Percentiles rank a stretch among this genome's conserved stretches.
Conservation (phyloP, 64 coral and sea anemone genomes). For the Actinia equina region DNA sequence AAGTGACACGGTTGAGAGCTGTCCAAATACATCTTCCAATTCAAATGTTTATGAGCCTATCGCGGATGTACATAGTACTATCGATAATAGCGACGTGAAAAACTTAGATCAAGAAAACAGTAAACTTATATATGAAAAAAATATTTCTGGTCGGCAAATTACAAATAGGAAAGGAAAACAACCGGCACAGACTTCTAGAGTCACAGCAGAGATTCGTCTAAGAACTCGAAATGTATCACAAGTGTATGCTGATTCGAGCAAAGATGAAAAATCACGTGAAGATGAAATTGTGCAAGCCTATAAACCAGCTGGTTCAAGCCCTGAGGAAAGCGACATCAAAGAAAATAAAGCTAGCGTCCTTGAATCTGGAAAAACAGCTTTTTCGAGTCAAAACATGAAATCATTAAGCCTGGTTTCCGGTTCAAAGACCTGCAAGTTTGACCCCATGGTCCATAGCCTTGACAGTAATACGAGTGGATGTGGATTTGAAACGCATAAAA, state of each 20-base stretch:
- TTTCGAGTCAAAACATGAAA: background rate
- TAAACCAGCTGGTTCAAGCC: background rate
- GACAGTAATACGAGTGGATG: background rate
- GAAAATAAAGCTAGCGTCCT: constrained; percentile 4
- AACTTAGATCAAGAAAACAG: background rate
- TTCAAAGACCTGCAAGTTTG: background rate
- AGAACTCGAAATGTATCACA: background rate
- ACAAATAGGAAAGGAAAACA: background rate
- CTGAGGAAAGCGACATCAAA: background rate
- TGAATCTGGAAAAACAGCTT: background rate
- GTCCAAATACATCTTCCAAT: constrained; percentile 8
- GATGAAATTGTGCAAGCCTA: background rate
- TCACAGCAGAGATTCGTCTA: background rate
- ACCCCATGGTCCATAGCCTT: background rate
- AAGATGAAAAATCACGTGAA: background rate
- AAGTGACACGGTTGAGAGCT: constrained; percentile 7
- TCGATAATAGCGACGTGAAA: background rate
- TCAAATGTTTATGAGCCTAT: background rate
- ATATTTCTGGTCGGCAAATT: background rate
- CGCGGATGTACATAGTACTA: background rate
- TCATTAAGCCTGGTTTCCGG: background rate
- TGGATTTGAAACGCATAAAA: background rate
- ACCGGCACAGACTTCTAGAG: background rate
- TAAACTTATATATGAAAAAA: background rate
- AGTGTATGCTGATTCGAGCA: background rate